phyloP scores from a whole-genome alignment of 2,113 vertebrate genomes.

The Nanorana parkeri region DNA sequence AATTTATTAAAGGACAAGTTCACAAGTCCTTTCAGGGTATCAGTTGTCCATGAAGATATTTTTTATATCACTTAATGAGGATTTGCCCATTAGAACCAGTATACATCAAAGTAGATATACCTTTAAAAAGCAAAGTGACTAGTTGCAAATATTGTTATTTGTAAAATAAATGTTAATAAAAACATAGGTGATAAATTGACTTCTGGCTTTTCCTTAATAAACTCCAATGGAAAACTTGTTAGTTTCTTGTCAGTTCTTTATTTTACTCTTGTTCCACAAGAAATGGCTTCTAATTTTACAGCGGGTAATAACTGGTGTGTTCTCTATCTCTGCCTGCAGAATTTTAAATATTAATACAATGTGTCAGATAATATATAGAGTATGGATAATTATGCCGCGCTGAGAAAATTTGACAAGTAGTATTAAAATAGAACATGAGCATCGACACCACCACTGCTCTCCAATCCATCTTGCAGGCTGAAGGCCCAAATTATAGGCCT shows the following conservation, averaged over 20 bases:
- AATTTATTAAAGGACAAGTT: no score
- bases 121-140: no score
- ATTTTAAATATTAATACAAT: constrained; percentile 21
- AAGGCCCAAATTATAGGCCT: neutral
- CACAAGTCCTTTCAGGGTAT: no score
- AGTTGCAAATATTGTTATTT: no score
- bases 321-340: neutral
- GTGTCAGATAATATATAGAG: constrained; percentile 8
- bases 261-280: neutral
- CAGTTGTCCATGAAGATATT: no score
- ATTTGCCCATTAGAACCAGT: no score
- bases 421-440: constrained; percentile 18
- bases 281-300: neutral
- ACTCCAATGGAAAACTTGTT: neutral
- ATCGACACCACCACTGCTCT: neutral
- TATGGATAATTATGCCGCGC: constrained; percentile 5
- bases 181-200: neutral
- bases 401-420: neutral
- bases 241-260: neutral
- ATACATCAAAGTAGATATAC: no score
- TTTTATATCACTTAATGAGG: no score
- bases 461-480: neutral
- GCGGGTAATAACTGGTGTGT: neutral
- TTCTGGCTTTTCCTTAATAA: neutral
- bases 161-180: neutral